Percentiles rank a stretch among this genome's conserved stretches.
Evolutionary conservation across 2,113 vertebrate species (phyloP).

Genomic region (Oceanites oceanicus): DNA sequence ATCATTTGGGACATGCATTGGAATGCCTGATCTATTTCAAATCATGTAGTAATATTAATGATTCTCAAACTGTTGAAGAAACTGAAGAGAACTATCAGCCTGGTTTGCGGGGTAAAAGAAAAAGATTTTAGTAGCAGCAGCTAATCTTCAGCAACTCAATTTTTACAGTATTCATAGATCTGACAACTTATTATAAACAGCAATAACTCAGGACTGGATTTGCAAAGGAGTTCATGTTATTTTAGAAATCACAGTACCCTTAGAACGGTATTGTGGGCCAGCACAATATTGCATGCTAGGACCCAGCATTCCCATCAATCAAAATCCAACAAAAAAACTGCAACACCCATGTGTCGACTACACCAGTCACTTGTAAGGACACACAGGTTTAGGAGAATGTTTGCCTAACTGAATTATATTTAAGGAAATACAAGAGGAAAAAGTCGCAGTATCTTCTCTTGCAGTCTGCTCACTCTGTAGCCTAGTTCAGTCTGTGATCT

Average conservation of each 20-base stretch:
- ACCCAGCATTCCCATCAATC: background rate
- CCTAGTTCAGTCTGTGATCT: background rate
- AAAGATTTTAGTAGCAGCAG: background rate
- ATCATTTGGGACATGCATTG: background rate
- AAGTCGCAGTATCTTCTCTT: background rate
- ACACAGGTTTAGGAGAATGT: background rate
- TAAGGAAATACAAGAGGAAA: background rate
- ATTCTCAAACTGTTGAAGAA: background rate
- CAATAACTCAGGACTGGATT: background rate
- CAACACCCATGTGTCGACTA: background rate
- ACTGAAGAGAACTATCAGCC: background rate
- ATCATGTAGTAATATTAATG: background rate
- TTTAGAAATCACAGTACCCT: background rate
- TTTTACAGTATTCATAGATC: background rate
- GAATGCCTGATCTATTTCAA: background rate
- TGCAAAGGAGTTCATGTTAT: background rate
- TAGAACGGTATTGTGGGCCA: background rate
- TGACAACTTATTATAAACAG: background rate
- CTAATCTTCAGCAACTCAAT: background rate
- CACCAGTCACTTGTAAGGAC: background rate
- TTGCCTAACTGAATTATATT: background rate
- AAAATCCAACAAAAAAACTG: background rate
- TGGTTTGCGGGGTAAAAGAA: background rate
- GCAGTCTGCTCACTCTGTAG: background rate
- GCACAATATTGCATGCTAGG: background rate